Evolutionary conservation across 2,113 vertebrate genomes (phyloP).

Genomic region (Dasypus novemcinctus): DNA sequence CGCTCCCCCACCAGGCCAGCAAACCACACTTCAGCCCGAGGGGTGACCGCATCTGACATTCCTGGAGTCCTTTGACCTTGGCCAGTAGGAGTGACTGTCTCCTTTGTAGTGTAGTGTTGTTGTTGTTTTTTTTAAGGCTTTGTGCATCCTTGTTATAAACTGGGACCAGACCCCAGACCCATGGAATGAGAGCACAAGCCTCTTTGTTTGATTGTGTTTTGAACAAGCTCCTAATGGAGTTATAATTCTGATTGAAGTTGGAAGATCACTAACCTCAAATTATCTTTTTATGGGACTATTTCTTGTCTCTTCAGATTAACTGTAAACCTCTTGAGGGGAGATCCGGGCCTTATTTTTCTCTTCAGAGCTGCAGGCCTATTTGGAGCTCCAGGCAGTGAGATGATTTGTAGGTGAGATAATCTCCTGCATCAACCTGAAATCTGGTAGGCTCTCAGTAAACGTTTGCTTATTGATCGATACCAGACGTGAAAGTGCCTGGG

Average conservation of each 20-base stretch:
- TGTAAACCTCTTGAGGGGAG: neutral
- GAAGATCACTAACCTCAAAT: neutral
- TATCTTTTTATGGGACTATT: neutral
- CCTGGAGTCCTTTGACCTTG: slow-evolving; percentile 24
- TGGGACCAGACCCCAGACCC: neutral
- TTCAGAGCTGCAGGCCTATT: neutral
- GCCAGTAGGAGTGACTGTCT: neutral
- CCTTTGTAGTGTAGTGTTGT: neutral
- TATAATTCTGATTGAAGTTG: slow-evolving; percentile 4
- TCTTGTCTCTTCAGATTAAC: neutral
- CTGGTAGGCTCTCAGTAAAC: neutral
- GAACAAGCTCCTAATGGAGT: neutral
- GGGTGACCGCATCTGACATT: no score
- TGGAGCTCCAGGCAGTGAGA: neutral
- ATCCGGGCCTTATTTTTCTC: neutral
- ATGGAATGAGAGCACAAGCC: neutral
- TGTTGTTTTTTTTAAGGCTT: neutral
- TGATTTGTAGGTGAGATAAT: neutral
- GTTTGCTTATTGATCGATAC: neutral
- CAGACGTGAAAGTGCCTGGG: neutral
- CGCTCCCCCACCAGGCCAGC: no score
- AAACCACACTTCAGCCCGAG: no score
- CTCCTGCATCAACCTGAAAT: neutral
- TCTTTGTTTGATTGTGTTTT: neutral
- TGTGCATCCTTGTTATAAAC: neutral